Evolutionary conservation across 2,113 vertebrate species (phyloP).

Genomic region (Mustela nigripes): DNA sequence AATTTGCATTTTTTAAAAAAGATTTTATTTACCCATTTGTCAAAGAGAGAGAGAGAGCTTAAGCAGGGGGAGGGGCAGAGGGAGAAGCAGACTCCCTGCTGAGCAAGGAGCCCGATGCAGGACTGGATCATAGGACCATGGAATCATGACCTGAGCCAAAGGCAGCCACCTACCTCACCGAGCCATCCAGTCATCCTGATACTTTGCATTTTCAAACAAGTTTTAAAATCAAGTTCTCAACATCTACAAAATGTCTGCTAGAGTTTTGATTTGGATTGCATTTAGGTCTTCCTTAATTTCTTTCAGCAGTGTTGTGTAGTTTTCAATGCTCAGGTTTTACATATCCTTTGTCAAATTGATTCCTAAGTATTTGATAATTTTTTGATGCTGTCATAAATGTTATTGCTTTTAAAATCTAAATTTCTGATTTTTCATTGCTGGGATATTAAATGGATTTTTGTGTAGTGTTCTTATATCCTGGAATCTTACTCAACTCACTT

Average conservation of each 20-base stretch:
- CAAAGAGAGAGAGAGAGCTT: no score
- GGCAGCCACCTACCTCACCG: no score
- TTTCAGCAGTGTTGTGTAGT: not conserved
- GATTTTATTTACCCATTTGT: no score
- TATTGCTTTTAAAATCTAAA: not conserved
- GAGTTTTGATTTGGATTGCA: not conserved
- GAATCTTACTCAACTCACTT: not conserved
- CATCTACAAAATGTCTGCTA: not conserved
- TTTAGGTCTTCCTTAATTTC: not conserved
- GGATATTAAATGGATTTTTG: not conserved
- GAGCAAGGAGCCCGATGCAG: no score
- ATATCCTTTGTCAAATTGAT: not conserved
- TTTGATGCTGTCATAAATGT: not conserved
- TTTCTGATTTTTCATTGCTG: not conserved
- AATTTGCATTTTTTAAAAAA: not conserved
- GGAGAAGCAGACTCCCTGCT: no score
- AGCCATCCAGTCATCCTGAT: not conserved
- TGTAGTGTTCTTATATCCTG: not conserved
- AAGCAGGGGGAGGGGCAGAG: no score
- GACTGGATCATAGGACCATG: no score
- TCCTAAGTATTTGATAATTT: not conserved
- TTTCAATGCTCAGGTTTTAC: not conserved
- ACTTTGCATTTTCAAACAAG: not conserved
- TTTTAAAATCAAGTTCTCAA: not conserved
- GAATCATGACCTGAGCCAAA: no score